A percentile compares a stretch with the other conserved stretches of the same genome.
Conservation (phyloP, 2,113 vertebrate species). For the Mustela lutreola region DNA sequence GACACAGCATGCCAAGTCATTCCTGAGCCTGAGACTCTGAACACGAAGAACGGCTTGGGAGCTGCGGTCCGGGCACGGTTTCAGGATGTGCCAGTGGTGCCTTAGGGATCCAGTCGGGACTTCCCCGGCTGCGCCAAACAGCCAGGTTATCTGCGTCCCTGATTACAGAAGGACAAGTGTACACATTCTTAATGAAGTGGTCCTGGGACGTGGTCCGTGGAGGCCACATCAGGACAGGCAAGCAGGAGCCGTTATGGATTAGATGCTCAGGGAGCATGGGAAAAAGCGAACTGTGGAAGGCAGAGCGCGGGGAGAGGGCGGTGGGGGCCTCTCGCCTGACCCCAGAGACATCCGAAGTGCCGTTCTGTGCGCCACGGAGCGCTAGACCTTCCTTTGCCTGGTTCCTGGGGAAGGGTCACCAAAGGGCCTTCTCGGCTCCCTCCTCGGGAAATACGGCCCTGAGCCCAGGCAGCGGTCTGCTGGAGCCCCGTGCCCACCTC, state of each 20-base stretch:
- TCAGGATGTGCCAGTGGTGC: fast-evolving
- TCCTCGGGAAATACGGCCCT: not conserved
- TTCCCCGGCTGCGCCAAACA: fast-evolving
- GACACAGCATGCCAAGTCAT: no score
- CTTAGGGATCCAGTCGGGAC: not conserved
- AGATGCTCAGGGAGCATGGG: fast-evolving
- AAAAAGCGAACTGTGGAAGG: not conserved
- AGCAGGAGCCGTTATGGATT: fast-evolving
- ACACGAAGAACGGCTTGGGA: fast-evolving
- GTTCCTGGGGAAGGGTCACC: no score
- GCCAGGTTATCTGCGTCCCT: not conserved
- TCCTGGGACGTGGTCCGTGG: fast-evolving
- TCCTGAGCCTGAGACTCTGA: not conserved
- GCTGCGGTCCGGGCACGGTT: no score
- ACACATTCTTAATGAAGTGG: not conserved
- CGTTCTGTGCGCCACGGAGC: fast-evolving
- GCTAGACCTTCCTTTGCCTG: no score
- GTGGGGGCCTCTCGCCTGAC: not conserved
- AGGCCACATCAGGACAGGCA: fast-evolving
- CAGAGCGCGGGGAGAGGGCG: fast-evolving
- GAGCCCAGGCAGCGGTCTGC: not conserved
- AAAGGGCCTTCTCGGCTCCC: not conserved
- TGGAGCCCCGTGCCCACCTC: not conserved
- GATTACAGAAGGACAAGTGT: not conserved
- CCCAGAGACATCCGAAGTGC: not conserved